Base-by-base conservation (phyloP, 2,113 vertebrate genomes). In the Enhydra lutris region DNA sequence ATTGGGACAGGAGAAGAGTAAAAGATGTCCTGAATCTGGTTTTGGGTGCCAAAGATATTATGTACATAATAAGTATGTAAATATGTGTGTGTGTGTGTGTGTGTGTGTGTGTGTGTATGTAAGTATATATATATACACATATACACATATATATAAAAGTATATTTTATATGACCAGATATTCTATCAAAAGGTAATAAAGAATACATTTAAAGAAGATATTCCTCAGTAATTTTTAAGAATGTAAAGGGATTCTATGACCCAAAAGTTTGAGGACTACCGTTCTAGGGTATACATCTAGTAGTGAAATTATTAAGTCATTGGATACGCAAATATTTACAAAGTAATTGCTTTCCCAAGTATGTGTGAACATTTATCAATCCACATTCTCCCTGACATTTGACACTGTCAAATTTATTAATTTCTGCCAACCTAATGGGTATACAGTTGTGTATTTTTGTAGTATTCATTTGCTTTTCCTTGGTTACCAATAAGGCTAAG, bases 181-280 rank as follows among this genome's bases (percentile, higher is more conserved):
- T 42, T 82, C 42, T 61, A 13, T 74, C 34, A 52, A 65, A 82
- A n/a, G 36, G 52, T 50, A 76, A 39, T 74, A 74, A 57, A 50
- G 13, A 94, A 74, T 21, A 20, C 82, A 15, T 63, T 85, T 84
- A 52, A 39, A 83, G 34, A 65, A 76, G 82, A 42, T 55, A 86
- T 42, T 89, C 52, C 52, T 95, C 52, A n/a, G 50, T 86, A 69
- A 50, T 84, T 92, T 89, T 94, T 57, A 65, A 67, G 34, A 95
- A 10, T 13, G 31, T 65, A 89, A 55, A 78, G 79, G 12, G 17
- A 82, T 89, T 59, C 45, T 50, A 2, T 45, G 45, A 79, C 9
- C 34, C 65, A 26, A 91, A 83, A 47, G 3, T 81, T 50, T 82
- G 55, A 95, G 21, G 67, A 78, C 42, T n/a, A 31, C n/a, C 80